Evolutionary conservation across 2,113 vertebrate genomes (phyloP), one percentile per base, ranked within the genome.

Genomic region (Tamias sibiricus): DNA sequence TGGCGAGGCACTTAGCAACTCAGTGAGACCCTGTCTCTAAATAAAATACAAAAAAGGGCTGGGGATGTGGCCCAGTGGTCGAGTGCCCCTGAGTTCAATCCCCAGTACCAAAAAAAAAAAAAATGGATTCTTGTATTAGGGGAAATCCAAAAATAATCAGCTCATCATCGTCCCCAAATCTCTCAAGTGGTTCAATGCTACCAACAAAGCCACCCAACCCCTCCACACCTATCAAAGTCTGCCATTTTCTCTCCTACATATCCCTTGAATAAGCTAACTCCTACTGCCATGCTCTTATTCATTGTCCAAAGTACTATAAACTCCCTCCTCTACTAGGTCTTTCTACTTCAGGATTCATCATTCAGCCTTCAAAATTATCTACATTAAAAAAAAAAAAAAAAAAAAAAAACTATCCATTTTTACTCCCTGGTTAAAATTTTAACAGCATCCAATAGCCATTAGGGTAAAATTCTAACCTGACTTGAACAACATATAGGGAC

Each of bases 381-480:
- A 12, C 9, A 64, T 28, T 52, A 82, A 79, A 84, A 42, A 83
- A 92, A 83, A 71, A 62, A 54, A n/a, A n/a, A n/a, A 59, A 82
- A 79, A 84, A 42, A 83, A 92, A 83, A 71, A 62, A 54, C 71
- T 94, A 91, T 11, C 30, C 42, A 75, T 54, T 89, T 83, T 64
- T 10, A 81, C 54, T 83, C 59, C 16, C 47, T 85, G 26, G 54
- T 94, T 84, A 90, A 84, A 94, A 85, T 76, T 20, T 40, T 13
- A 85, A 81, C 44, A 85, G 57, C 17, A 79, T 74, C 62, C 49
- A 66, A 28, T 24, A 16, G 14, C 44, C 49, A 54, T 49, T 6
- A 92, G 49, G n/a, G 79, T 77, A 47, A 94, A 93, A 90, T 42
- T 52, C 28, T 71, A 85, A 89, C 24, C 74, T 81, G 59, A 84